A percentile compares a stretch with the other conserved stretches of the same genome.
Evolutionary conservation across 2,888 invertebrate species (phyloP).

Genomic region (Uropetala carovei): DNA sequence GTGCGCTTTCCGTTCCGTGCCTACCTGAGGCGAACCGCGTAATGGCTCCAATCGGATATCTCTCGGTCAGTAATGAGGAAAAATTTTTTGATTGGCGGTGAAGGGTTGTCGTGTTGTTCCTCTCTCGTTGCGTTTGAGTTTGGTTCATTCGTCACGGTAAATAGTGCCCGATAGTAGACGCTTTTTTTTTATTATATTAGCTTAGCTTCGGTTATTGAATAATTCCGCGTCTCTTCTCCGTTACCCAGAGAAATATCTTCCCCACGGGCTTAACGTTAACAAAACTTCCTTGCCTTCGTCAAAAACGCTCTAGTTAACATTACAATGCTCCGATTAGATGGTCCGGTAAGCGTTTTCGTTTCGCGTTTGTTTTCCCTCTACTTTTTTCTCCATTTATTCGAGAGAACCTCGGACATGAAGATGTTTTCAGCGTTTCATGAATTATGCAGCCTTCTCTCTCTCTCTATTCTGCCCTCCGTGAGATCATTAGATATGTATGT

Average conservation of each 20-base stretch:
- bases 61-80: no score
- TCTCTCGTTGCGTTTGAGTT: no score
- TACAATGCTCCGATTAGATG: conserved; percentile 60
- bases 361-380: background rate
- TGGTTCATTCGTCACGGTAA: background rate
- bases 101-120: no score
- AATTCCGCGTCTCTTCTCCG: background rate
- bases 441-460: conserved; percentile 32
- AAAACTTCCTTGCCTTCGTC: background rate
- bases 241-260: background rate
- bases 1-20: no score
- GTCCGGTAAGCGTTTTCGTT: conserved; percentile 61
- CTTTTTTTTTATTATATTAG: background rate
- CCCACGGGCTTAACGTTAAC: background rate
- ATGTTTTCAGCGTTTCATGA: conserved; percentile 61
- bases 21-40: no score
- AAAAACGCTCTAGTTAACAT: conserved; percentile 49
- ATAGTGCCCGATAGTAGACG: background rate
- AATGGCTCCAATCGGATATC: no score
- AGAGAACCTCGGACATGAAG: conserved; percentile 61
- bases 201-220: background rate
- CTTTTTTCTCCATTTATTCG: conserved; percentile 14
- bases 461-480: conserved; percentile 47
- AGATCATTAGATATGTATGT: conserved; percentile 59
- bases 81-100: no score